Conservation (phyloP, 2,888 invertebrate genomes). For the Heteromurus nitidus region DNA sequence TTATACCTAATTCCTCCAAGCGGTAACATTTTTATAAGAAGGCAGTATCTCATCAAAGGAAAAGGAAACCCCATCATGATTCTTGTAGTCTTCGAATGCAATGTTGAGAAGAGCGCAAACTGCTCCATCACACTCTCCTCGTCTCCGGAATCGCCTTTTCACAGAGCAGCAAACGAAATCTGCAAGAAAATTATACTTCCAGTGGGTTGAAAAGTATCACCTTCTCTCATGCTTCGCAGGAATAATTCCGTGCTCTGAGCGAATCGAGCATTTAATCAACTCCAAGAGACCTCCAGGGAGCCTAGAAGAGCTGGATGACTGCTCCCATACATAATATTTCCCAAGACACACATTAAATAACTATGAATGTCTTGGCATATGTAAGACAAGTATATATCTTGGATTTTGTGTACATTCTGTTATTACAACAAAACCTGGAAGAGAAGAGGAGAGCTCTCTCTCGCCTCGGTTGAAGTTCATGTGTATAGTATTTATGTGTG, state of each 20-base stretch:
- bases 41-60: constrained; percentile 16
- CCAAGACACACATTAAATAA: constrained; percentile 59
- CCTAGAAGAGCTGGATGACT: constrained; percentile 56
- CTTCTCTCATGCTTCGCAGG: constrained; percentile 11
- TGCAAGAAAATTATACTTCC: constrained; percentile 39
- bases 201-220: constrained; percentile 31
- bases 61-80: constrained; percentile 19
- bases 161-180: constrained; percentile 23
- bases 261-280: constrained; percentile 61
- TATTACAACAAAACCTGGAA: too few species aligned
- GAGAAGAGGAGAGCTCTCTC: too few species aligned
- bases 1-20: too few species aligned
- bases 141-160: constrained; percentile 13
- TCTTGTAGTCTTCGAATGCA: neutral
- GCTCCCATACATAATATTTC: constrained; percentile 61
- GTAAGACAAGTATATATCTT: neutral
- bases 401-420: too few species aligned
- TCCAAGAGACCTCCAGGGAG: constrained; percentile 61
- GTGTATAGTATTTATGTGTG: too few species aligned
- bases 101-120: constrained; percentile 7
- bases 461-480: too few species aligned
- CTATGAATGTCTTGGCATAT: constrained; percentile 38
- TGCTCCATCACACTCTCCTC: neutral
- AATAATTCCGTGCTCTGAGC: constrained; percentile 34
- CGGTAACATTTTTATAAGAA: constrained; percentile 5